Evolutionary conservation across 2,888 invertebrate species (phyloP).

Genomic region (Drosophila putrida): DNA sequence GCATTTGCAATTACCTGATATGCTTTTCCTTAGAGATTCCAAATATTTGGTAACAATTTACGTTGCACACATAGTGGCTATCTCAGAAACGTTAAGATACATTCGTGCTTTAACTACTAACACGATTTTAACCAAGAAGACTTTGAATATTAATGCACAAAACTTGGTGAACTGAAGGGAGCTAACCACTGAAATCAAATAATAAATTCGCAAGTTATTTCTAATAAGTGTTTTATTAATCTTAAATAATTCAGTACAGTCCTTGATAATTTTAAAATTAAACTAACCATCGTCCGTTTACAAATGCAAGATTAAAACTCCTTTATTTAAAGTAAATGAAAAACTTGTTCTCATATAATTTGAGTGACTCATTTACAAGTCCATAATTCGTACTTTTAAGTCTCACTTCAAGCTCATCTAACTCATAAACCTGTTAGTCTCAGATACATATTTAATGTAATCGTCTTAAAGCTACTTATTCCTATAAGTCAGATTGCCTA

Average conservation of each 20-base stretch:
- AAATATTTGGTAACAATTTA: constrained; percentile 10
- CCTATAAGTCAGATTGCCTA: constrained; percentile 17
- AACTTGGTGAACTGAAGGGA: neutral
- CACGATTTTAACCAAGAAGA: neutral
- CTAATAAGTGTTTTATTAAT: too few species aligned
- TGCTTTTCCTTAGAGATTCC: neutral
- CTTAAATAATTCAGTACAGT: too few species aligned
- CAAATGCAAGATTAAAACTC: too few species aligned
- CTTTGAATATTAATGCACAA: neutral
- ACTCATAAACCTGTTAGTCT: neutral
- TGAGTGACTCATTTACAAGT: neutral
- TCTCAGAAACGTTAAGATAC: neutral
- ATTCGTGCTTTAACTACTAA: neutral
- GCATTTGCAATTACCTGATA: constrained; percentile 18
- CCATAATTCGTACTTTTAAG: neutral
- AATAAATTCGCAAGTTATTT: too few species aligned
- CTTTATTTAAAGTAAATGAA: neutral
- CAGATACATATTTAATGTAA: constrained; percentile 27
- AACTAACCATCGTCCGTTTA: too few species aligned
- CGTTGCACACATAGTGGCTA: neutral
- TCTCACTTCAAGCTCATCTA: neutral
- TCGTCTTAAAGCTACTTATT: constrained; percentile 18
- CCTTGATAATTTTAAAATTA: too few species aligned
- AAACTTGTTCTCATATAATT: neutral
- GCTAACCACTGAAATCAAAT: too few species aligned